A percentile compares a stretch with the other conserved stretches of the same genome.
phyloP scores from a whole-genome alignment of 64 coral and sea anemone species.

The Pachyseris speciosa region DNA sequence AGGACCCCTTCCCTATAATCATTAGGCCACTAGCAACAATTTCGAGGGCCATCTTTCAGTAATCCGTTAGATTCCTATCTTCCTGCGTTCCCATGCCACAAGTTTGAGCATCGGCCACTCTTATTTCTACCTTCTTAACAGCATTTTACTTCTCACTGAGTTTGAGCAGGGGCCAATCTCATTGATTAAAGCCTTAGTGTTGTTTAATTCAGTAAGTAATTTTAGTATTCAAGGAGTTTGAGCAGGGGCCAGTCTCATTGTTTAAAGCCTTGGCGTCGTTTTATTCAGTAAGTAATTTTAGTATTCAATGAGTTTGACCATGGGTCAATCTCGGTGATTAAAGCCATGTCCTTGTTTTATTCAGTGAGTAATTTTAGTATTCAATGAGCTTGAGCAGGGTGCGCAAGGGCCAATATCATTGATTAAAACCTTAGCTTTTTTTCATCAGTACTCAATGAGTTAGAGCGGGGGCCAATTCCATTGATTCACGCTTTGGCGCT shows the following conservation, averaged over 20 bases:
- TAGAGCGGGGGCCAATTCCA: too few relatives aligned
- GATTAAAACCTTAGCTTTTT: too few relatives aligned
- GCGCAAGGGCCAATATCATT: too few relatives aligned
- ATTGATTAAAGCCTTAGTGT: background rate
- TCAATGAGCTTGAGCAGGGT: too few relatives aligned
- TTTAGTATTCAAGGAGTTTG: background rate
- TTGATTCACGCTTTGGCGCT: background rate
- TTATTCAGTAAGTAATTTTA: too few relatives aligned
- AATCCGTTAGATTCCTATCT: background rate
- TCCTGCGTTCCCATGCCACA: background rate
- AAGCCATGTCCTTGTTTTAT: too few relatives aligned
- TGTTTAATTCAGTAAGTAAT: background rate
- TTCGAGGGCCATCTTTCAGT: background rate
- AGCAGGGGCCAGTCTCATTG: conserved; percentile 6
- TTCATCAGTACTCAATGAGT: too few relatives aligned
- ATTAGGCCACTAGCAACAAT: background rate
- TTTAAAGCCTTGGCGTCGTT: background rate
- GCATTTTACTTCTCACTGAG: background rate
- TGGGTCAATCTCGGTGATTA: too few relatives aligned
- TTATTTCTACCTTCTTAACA: background rate
- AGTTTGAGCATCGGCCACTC: background rate
- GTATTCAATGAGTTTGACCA: too few relatives aligned
- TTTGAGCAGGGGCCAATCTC: background rate
- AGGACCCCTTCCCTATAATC: background rate
- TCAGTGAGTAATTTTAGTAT: too few relatives aligned